Base-by-base conservation (phyloP, 2,797 vertebrate genomes). In the Malurus splendens region DNA sequence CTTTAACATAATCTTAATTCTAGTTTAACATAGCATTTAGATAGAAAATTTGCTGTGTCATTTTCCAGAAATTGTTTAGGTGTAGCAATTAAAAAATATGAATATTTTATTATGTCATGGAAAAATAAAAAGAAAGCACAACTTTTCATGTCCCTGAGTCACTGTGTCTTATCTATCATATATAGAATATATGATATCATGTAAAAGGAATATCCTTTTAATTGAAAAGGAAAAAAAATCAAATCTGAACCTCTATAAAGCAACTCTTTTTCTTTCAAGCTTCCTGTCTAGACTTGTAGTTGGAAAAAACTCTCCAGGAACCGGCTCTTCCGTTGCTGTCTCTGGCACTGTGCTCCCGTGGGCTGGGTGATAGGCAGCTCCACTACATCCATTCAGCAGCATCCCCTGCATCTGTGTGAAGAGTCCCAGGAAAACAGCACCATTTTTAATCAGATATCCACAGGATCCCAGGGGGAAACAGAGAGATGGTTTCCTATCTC, bases 261-360 rank as follows among this genome's bases (percentile, higher is more conserved):
- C 67, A 82, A 36, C 32, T 76, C 54, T 62, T 78, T 83, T 93
- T 94, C 87, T 87, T 89, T 76, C 82, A 93, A 87, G 65, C 82
- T 95, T 95, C 95, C 95, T 95, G 94, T 95, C 94, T 95, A 95
- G 95, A 95, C 94, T 86, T 86, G 17, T 54, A 86, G 82, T 74
- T 84, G 91, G 71, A 78, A 90, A 76, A 76, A 90, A 6, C 18
- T 65, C 68, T 74, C 50, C 87, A 87, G 90, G 86, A 93, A 78
- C 79, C 0, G 0, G 13, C 65, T 92, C 51, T 87, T 92, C 89
- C 36, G 28, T 54, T 3, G 7, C 80, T 86, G 82, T 87, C 85
- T 74, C 42, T 75, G 44, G 71, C 27, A 22, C 61, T 2, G 27
- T 54, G 5, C 61, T 77, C 6, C 6, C 52, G 27, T 0, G 9